phyloP scores from a whole-genome alignment of 2,113 vertebrate species.

The Upupa epops region DNA sequence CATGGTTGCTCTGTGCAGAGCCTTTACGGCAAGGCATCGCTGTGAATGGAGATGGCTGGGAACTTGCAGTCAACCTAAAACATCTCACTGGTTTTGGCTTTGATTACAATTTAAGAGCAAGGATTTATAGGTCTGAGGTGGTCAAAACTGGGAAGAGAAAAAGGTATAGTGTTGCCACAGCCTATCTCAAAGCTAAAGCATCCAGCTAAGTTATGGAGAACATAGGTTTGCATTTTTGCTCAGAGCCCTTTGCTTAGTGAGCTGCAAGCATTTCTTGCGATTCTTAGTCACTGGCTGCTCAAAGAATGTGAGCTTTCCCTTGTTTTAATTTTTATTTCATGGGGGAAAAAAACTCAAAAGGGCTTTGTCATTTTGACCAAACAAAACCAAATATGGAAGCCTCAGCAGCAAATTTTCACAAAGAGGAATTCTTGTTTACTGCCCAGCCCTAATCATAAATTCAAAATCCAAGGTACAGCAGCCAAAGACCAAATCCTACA shows the following conservation, averaged over 20 bases:
- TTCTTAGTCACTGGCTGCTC: not conserved
- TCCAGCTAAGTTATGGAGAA: not conserved
- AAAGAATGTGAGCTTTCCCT: not conserved
- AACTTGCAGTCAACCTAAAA: not conserved
- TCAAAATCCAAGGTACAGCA: not conserved
- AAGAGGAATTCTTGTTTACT: not conserved
- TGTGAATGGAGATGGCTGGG: not conserved
- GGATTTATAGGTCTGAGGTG: not conserved
- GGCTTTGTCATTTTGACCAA: slow-evolving; percentile 2
- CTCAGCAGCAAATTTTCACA: not conserved
- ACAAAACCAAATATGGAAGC: not conserved
- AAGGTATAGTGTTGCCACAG: not conserved
- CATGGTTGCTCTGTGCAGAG: not conserved
- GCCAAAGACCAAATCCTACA: not conserved
- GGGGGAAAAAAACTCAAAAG: not conserved
- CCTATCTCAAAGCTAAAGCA: not conserved
- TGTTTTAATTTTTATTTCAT: not conserved
- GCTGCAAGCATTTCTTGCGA: not conserved
- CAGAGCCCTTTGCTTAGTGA: not conserved
- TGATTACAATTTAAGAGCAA: not conserved
- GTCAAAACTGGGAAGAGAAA: not conserved
- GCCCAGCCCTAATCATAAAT: not conserved
- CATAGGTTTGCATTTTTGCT: not conserved
- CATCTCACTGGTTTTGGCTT: not conserved
- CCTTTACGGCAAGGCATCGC: not conserved